These are phyloP conservation scores for Pogonocichla stellata DNA, from an alignment of 2,113 vertebrate species.

Conservation along the genomic window DNA sequence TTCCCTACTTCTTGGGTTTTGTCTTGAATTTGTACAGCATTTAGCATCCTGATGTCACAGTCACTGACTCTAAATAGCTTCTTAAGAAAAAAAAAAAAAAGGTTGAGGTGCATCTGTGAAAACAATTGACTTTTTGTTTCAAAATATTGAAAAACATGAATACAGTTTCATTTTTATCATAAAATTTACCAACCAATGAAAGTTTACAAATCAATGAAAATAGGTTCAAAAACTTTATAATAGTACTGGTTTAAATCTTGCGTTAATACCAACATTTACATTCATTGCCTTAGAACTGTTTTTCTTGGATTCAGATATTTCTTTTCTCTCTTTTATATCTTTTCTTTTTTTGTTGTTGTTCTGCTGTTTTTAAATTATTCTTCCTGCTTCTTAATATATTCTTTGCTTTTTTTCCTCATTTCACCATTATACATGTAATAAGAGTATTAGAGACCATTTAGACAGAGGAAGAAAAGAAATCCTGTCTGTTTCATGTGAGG, in stretches of 20 bases:
- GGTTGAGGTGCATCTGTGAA: background rate
- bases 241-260: background rate
- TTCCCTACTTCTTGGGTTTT: background rate
- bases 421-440: background rate
- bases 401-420: background rate
- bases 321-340: accelerated
- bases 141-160: background rate
- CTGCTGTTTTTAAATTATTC: accelerated
- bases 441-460: background rate
- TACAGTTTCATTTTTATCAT: background rate
- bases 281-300: background rate
- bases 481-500: background rate
- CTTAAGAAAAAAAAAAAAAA: background rate
- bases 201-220: background rate
- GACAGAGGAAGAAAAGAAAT: background rate
- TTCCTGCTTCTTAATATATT: background rate
- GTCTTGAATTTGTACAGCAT: background rate
- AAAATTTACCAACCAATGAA: background rate
- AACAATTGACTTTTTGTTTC: background rate
- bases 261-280: background rate
- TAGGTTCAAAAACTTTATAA: background rate
- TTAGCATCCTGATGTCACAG: background rate
- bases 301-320: background rate
- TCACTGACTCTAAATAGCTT: background rate
- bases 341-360: background rate